phyloP scores from a whole-genome alignment of 1,140 invertebrate species.

The Aphidius ervi region DNA sequence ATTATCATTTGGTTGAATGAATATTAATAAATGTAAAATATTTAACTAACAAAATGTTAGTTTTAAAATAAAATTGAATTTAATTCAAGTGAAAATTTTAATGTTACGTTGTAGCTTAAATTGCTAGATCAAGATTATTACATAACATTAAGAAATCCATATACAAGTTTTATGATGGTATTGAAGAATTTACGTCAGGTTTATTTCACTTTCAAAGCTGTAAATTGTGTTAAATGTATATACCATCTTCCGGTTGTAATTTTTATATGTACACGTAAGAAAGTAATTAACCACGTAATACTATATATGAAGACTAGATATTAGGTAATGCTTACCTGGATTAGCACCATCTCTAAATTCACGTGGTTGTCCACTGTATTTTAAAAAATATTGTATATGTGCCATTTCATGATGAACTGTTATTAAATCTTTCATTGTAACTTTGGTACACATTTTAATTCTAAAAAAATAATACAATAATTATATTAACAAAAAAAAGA shows the following conservation, averaged over 20 bases:
- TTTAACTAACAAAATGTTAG: no score
- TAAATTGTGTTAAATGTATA: no score
- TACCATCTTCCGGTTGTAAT: neutral
- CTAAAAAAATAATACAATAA: conserved; percentile 57
- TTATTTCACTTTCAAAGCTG: no score
- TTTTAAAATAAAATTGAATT: no score
- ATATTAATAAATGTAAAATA: no score
- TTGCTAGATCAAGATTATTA: no score
- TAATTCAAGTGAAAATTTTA: no score
- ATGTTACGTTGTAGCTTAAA: no score
- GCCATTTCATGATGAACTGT: conserved; percentile 93
- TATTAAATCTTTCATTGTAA: conserved; percentile 83
- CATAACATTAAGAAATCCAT: no score
- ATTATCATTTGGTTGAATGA: no score
- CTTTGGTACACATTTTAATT: conserved; percentile 92
- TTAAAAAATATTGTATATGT: conserved; percentile 86
- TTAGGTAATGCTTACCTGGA: conserved; percentile 61
- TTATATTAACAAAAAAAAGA: neutral
- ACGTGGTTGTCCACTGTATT: conserved; percentile 78
- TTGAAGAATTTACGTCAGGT: no score
- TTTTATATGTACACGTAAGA: conserved; percentile 18
- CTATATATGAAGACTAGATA: neutral
- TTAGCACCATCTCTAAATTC: conserved; percentile 88
- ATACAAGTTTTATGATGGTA: no score
- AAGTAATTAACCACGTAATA: conserved; percentile 21